Conservation (phyloP, 2,113 vertebrate species). For the Euleptes europaea region DNA sequence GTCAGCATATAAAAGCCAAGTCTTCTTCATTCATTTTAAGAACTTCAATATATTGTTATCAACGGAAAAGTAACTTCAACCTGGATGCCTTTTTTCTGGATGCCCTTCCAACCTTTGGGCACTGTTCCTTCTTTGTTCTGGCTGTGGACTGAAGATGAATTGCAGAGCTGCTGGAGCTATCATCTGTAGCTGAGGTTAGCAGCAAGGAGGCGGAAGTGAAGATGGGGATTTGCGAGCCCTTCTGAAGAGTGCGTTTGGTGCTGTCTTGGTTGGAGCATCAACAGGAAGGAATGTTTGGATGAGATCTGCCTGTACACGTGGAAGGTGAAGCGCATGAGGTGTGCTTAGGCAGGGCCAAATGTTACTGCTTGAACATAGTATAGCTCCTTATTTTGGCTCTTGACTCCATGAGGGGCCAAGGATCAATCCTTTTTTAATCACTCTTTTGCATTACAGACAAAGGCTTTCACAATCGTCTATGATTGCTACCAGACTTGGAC, state of each 20-base stretch:
- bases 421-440: conserved; percentile 66
- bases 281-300: conserved; percentile 9
- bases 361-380: conserved; percentile 24
- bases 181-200: not conserved
- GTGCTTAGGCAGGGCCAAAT: conserved; percentile 26
- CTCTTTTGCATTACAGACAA: conserved; percentile 51
- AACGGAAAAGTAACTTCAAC: too few relatives aligned
- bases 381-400: conserved; percentile 32
- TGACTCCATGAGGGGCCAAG: conserved; percentile 44
- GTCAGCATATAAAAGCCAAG: too few relatives aligned
- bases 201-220: not conserved
- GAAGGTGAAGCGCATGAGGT: conserved; percentile 42
- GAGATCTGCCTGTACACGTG: conserved; percentile 30
- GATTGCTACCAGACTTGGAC: conserved; percentile 69
- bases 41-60: too few relatives aligned
- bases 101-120: not conserved
- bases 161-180: not conserved
- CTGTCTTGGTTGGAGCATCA: fast-evolving
- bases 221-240: not conserved
- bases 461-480: conserved; percentile 49
- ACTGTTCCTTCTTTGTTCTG: not conserved
- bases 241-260: not conserved
- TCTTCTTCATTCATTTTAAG: too few relatives aligned
- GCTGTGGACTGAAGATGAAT: not conserved
- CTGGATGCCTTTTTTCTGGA: too few relatives aligned